Conservation (phyloP, 2,113 vertebrate genomes). For the Albula goreensis region DNA sequence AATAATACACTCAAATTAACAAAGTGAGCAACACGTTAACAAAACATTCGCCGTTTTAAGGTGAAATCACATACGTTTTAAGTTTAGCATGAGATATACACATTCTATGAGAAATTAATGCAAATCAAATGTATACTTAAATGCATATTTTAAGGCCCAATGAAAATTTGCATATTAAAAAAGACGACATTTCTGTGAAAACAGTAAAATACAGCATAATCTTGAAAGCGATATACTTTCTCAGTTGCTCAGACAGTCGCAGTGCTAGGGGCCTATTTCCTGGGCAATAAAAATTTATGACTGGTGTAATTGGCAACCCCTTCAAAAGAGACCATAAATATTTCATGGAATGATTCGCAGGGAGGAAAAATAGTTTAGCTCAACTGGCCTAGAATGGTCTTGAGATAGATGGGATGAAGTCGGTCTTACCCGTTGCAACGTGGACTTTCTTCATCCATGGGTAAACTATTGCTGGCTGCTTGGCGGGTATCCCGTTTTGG, state of each 20-base stretch:
- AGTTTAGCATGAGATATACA: not conserved
- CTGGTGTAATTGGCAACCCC: constrained; percentile 86
- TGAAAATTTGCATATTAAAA: constrained; percentile 31
- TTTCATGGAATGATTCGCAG: constrained; percentile 62
- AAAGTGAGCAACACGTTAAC: constrained; percentile 8
- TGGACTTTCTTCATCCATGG: constrained; percentile 99
- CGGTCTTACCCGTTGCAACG: constrained; percentile 90
- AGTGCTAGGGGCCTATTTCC: constrained; percentile 87
- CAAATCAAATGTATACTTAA: not conserved
- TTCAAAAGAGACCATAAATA: constrained; percentile 77
- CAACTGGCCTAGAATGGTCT: constrained; percentile 34
- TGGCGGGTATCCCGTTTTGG: constrained; percentile 85
- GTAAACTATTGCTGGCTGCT: constrained; percentile 95
- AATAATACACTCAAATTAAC: constrained; percentile 59
- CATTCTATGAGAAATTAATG: constrained; percentile 11
- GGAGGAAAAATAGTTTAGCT: constrained; percentile 40
- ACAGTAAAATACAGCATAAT: constrained; percentile 45
- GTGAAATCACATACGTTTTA: constrained; percentile 38
- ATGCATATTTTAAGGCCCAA: constrained; percentile 1
- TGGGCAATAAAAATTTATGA: constrained; percentile 95
- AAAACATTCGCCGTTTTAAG: constrained; percentile 15
- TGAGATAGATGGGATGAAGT: constrained; percentile 34
- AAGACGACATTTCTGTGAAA: constrained; percentile 30
- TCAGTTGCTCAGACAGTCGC: constrained; percentile 67
- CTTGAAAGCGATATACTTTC: constrained; percentile 60